A percentile compares a stretch with the other conserved stretches of the same genome.
phyloP scores from a whole-genome alignment of 1,140 invertebrate species.

The Meloidogyne hapla region DNA sequence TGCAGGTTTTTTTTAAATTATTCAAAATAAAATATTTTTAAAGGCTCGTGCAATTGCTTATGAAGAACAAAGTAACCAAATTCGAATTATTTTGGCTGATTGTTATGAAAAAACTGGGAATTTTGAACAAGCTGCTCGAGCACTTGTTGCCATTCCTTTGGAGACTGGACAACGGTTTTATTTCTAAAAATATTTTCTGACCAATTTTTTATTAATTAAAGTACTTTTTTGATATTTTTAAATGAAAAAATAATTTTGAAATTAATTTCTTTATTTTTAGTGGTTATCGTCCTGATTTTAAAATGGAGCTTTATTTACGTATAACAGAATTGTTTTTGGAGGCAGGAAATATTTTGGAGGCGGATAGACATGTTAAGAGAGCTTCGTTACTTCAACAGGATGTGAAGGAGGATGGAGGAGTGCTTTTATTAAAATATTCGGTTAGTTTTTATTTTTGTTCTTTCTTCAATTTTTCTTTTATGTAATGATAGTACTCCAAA shows the following conservation, averaged over 20 bases:
- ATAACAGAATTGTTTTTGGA: constrained; percentile 94
- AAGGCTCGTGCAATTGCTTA: constrained; percentile 28
- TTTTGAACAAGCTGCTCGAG: constrained; percentile 23
- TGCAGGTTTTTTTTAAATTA: background rate
- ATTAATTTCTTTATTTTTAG: constrained; percentile 36
- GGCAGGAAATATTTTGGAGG: constrained; percentile 92
- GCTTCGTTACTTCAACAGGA: constrained; percentile 90
- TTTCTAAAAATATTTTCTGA: constrained; percentile 22
- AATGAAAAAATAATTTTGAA: too few relatives aligned
- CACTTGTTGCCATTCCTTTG: constrained; percentile 23
- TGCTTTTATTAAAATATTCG: too few relatives aligned
- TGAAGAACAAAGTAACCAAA: constrained; percentile 29
- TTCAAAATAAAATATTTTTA: background rate
- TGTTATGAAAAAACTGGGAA: background rate
- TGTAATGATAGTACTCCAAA: too few relatives aligned
- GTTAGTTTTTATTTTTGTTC: too few relatives aligned
- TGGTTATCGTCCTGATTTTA: constrained; percentile 64
- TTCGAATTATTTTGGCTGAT: constrained; percentile 24
- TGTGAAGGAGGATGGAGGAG: constrained; percentile 77
- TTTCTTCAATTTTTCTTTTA: too few relatives aligned
- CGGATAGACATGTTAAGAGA: constrained; percentile 92
- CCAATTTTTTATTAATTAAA: too few relatives aligned
- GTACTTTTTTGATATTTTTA: too few relatives aligned
- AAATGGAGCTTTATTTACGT: constrained; percentile 92
- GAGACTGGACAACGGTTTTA: constrained; percentile 23